Conservation (phyloP, 2,888 invertebrate genomes). For the Cyclophora punctaria region DNA sequence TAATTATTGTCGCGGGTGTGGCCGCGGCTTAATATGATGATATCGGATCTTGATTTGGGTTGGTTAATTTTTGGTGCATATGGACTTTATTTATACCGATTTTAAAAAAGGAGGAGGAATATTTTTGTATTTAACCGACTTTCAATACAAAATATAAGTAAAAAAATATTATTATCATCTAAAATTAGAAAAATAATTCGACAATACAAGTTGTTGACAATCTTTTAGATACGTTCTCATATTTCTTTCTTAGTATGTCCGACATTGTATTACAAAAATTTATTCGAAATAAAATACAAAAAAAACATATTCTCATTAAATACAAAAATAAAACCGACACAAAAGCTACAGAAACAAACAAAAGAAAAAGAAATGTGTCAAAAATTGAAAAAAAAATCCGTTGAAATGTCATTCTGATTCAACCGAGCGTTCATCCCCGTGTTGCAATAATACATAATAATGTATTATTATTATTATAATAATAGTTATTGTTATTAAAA, state of each 20-base stretch:
- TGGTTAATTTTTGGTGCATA: too few relatives aligned
- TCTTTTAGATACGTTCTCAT: not conserved
- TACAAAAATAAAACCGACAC: too few relatives aligned
- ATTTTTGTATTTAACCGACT: too few relatives aligned
- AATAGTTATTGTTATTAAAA: conserved; percentile 57
- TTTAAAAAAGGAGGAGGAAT: too few relatives aligned
- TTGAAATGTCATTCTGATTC: conserved; percentile 59
- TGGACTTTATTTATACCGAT: too few relatives aligned
- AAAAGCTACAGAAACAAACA: conserved; percentile 15
- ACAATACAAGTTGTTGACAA: not conserved
- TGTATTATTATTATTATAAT: conserved; percentile 43
- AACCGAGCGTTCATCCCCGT: conserved; percentile 67
- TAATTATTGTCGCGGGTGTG: conserved; percentile 43
- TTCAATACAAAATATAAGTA: too few relatives aligned
- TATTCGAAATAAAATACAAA: too few relatives aligned
- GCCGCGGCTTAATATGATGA: not conserved
- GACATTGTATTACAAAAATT: not conserved
- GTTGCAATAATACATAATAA: conserved; percentile 58
- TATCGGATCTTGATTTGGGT: not conserved
- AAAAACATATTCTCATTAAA: too few relatives aligned
- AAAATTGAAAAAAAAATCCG: conserved; percentile 23
- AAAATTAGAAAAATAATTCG: too few relatives aligned
- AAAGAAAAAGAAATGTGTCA: conserved; percentile 22
- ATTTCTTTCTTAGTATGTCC: not conserved
- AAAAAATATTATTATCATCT: too few relatives aligned